phyloP scores from a whole-genome alignment of 2,888 invertebrate species.

The Drosophila paranaensis region DNA sequence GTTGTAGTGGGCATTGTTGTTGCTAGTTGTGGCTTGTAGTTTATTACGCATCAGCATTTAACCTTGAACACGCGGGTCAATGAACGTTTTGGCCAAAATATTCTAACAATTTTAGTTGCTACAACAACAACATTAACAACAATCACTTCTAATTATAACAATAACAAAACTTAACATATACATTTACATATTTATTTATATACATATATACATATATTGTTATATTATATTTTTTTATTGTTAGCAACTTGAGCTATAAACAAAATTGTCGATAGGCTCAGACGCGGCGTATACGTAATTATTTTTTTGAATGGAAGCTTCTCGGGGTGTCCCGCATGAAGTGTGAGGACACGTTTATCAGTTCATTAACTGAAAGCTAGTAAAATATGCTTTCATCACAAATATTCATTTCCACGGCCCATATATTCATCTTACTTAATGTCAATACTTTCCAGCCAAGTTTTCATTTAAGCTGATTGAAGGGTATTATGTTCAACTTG shows the following conservation, averaged over 20 bases:
- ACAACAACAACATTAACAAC: slow-evolving; percentile 44
- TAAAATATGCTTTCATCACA: background rate
- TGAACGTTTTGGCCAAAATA: slow-evolving; percentile 82
- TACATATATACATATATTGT: slow-evolving; percentile 1
- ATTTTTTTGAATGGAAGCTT: slow-evolving; percentile 17
- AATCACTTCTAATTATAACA: slow-evolving; percentile 44
- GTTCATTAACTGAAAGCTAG: background rate
- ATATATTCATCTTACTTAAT: no score
- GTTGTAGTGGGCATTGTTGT: slow-evolving; percentile 30
- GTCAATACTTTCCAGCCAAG: background rate
- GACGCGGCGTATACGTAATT: slow-evolving; percentile 51
- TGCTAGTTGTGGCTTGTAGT: slow-evolving; percentile 43
- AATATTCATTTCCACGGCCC: no score
- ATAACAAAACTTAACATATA: slow-evolving; percentile 38
- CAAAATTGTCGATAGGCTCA: slow-evolving; percentile 23
- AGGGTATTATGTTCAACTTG: background rate
- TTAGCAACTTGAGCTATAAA: slow-evolving; percentile 40
- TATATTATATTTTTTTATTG: slow-evolving; percentile 17
- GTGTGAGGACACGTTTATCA: background rate
- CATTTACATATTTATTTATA: slow-evolving; percentile 11
- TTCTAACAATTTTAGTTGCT: slow-evolving; percentile 68
- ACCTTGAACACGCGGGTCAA: slow-evolving; percentile 82
- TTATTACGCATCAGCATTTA: slow-evolving; percentile 80
- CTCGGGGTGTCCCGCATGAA: background rate
- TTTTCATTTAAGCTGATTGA: background rate